Evolutionary conservation across 1,140 invertebrate genomes (phyloP).

Genomic region (Orius insidiosus): DNA sequence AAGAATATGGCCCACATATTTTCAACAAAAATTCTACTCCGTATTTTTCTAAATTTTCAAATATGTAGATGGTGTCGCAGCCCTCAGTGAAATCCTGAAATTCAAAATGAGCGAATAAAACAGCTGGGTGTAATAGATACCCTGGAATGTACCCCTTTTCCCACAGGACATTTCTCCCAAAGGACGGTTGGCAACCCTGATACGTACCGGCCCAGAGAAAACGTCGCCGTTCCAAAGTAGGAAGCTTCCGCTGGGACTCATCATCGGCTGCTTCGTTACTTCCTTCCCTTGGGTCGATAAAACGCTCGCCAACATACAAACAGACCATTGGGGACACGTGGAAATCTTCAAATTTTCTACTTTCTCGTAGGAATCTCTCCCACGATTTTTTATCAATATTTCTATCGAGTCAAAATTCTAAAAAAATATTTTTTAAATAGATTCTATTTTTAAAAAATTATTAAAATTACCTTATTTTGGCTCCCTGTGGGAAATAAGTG

Average conservation of each 20-base stretch:
- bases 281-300: conserved; percentile 19
- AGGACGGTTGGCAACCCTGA: not conserved
- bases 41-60: conserved; percentile 9
- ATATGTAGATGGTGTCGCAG: conserved; percentile 27
- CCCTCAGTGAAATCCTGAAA: conserved; percentile 22
- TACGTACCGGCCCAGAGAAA: conserved; percentile 27
- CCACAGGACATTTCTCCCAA: not conserved
- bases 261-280: conserved; percentile 15
- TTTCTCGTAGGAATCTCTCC: too few relatives aligned
- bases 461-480: too few relatives aligned
- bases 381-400: too few relatives aligned
- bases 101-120: conserved; percentile 10
- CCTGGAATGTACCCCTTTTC: not conserved
- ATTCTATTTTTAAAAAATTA: too few relatives aligned
- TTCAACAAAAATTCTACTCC: conserved; percentile 26
- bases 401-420: too few relatives aligned
- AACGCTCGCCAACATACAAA: too few relatives aligned
- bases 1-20: conserved; percentile 66
- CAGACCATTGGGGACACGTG: too few relatives aligned
- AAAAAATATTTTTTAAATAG: too few relatives aligned
- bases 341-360: too few relatives aligned
- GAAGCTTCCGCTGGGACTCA: conserved; percentile 32
- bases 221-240: conserved; percentile 72
- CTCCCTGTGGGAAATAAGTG: too few relatives aligned
- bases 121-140: conserved; percentile 1